Percentiles rank a stretch among this genome's conserved stretches.
Evolutionary conservation across 2,888 invertebrate genomes (phyloP).

Genomic region (Aplocera efformata): DNA sequence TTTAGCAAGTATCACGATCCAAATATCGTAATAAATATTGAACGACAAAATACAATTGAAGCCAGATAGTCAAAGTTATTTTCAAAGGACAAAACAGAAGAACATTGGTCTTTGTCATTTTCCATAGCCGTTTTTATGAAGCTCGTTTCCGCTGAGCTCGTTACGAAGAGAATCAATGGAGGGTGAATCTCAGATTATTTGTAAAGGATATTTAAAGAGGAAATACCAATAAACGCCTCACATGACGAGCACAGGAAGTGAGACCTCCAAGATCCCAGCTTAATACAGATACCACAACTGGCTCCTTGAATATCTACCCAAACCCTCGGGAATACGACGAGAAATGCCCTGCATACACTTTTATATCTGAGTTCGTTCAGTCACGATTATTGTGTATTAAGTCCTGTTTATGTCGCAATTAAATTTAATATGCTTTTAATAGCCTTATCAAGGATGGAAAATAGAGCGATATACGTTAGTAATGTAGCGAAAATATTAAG

Average conservation of each 20-base stretch:
- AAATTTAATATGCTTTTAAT: constrained; percentile 37
- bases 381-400: constrained; percentile 27
- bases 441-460: constrained; percentile 18
- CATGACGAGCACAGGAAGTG: constrained; percentile 32
- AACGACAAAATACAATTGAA: too few relatives aligned
- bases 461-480: constrained; percentile 2
- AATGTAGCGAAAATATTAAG: neutral
- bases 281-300: constrained; percentile 6
- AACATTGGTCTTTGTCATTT: neutral
- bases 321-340: constrained; percentile 3
- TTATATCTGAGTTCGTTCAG: constrained; percentile 12
- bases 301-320: constrained; percentile 4
- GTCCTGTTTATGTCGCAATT: constrained; percentile 33
- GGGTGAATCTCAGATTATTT: constrained; percentile 27
- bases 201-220: constrained; percentile 38
- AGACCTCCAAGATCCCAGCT: constrained; percentile 16
- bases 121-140: constrained; percentile 4
- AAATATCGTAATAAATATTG: too few relatives aligned
- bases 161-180: constrained; percentile 19
- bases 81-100: neutral
- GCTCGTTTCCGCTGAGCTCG: constrained; percentile 15
- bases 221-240: constrained; percentile 34
- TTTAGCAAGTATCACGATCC: too few relatives aligned
- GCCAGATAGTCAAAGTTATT: too few relatives aligned
- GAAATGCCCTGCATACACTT: constrained; percentile 6